Evolutionary conservation across 2,113 vertebrate species (phyloP).

Genomic region (Ceyx margarethae): DNA sequence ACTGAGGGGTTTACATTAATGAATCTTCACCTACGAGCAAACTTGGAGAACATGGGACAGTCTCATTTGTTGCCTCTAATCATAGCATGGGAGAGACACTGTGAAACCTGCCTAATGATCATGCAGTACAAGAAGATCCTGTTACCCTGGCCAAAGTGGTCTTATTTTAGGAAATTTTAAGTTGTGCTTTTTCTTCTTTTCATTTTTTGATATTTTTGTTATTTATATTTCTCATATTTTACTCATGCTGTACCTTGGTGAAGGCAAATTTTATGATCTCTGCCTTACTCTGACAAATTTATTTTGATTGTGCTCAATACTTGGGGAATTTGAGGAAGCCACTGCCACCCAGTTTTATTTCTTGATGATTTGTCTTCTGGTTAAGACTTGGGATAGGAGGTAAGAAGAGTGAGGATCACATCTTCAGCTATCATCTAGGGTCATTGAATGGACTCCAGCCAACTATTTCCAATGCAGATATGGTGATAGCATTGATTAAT

Average conservation of each 20-base stretch:
- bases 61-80: neutral
- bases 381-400: neutral
- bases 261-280: neutral
- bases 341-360: neutral
- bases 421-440: neutral
- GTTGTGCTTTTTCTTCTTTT: neutral
- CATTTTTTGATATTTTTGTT: neutral
- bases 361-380: neutral
- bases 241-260: neutral
- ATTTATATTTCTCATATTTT: neutral
- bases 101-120: neutral
- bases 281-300: neutral
- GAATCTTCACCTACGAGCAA: neutral
- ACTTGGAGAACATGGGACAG: neutral
- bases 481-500: constrained; percentile 23
- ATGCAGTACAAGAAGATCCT: neutral
- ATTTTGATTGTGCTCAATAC: neutral
- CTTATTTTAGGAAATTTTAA: neutral
- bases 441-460: neutral
- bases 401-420: neutral
- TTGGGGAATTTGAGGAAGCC: neutral
- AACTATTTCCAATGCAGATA: neutral
- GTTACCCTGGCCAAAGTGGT: neutral
- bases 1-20: neutral
- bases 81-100: neutral